Conservation (phyloP, 1,140 invertebrate species). For the Stegodyphus dumicola region DNA sequence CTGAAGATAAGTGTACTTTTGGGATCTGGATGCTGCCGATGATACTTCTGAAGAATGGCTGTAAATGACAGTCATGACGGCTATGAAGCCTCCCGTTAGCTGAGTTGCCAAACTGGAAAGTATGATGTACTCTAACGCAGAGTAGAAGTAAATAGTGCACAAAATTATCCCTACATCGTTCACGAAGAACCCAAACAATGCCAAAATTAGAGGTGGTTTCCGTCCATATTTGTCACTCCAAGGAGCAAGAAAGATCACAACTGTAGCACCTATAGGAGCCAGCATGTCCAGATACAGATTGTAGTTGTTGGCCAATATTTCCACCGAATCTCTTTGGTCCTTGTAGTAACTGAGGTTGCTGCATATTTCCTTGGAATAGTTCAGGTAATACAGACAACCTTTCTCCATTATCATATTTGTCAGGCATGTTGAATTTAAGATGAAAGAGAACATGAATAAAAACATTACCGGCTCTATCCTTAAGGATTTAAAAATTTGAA, state of each 20-base stretch:
- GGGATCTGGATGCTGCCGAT: neutral
- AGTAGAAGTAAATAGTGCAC: constrained; percentile 28
- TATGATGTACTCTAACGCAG: constrained; percentile 27
- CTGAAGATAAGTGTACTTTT: constrained; percentile 73
- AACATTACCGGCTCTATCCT: constrained; percentile 50
- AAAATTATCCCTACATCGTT: constrained; percentile 66
- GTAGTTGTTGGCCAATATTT: constrained; percentile 64
- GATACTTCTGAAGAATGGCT: constrained; percentile 40
- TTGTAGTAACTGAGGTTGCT: constrained; percentile 63
- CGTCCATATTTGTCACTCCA: constrained; percentile 80
- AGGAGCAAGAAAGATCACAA: constrained; percentile 68
- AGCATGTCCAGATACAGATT: constrained; percentile 65
- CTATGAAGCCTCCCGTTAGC: constrained; percentile 35
- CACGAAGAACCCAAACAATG: constrained; percentile 82
- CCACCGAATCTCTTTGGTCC: constrained; percentile 11
- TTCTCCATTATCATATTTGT: constrained; percentile 57
- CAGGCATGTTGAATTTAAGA: constrained; percentile 38
- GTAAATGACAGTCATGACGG: constrained; percentile 34
- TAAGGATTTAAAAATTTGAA: neutral
- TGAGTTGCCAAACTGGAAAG: constrained; percentile 20
- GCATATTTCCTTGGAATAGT: constrained; percentile 19
- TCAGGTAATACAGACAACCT: constrained; percentile 24
- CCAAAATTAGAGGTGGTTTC: constrained; percentile 85
- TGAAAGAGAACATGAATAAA: constrained; percentile 51
- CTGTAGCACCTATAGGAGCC: constrained; percentile 66